Evolutionary conservation across 64 coral and sea anemone species (phyloP), one percentile per base, ranked within the genome.

Genomic region (Montipora foliosa): DNA sequence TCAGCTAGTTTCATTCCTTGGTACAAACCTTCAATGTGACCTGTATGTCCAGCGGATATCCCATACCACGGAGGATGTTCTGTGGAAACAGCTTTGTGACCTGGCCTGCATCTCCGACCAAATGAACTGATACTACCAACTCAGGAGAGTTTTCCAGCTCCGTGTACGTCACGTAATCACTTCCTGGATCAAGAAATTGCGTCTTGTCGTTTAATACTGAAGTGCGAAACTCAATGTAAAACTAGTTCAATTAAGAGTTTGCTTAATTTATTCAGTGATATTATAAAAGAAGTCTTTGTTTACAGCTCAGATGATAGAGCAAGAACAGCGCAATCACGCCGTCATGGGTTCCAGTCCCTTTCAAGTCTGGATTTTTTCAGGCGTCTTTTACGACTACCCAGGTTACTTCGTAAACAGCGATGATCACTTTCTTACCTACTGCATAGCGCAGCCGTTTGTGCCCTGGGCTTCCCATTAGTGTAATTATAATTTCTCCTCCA

Each of bases 1-100:
- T 2, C 37, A 37, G 37, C 37, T 37, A 37, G 10, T 55, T 55
- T 55, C 52, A 5, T 55, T 7, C 52, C 52, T 55, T 14, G 8
- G 12, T 8, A 59, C 50, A 8, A 87, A 98, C 97, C 92, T 99
- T 99, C 2, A 99, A 81, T 21, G 76, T 94, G 64, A 99, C 89
- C 13, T 94, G 83, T 16, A 99, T 84, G 68, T 99, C 98, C 52
- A 99, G 75, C 9, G 98, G 98, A 58, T 89, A 99, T 13, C 89
- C 98, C 88, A 94, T 96, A 58, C 89, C 89, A n/a, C 95, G 83
- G 86, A 99, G 87, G 21, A 99, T 99, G 52, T 60, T 94, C 76
- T 96, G 95, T 67, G 95, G 95, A 90, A 96, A 99, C 3, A 99
- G 89, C 82, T 79, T 90, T 60, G 95, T 96, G 6, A 96, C 67